Evolutionary conservation across 2,797 vertebrate species (phyloP).

Genomic region (Sebastes diploproa): DNA sequence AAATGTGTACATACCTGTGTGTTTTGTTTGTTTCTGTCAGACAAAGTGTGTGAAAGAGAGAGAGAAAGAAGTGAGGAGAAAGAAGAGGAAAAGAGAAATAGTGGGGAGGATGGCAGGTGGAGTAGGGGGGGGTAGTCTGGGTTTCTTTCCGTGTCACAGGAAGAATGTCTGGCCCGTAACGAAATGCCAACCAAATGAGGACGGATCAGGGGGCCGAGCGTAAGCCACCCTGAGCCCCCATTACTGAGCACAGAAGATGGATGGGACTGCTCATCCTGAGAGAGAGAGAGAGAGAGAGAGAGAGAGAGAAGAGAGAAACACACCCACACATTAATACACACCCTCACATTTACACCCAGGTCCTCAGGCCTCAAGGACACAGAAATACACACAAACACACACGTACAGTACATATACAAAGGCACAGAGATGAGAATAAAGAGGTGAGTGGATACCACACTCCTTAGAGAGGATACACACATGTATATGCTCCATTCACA

Average conservation of each 20-base stretch:
- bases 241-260: slow-evolving; percentile 80
- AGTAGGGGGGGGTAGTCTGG: slow-evolving; percentile 22
- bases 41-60: slow-evolving; percentile 2
- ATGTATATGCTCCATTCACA: not conserved
- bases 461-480: slow-evolving; percentile 7
- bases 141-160: slow-evolving; percentile 60
- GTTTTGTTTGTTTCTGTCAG: slow-evolving; percentile 37
- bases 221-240: slow-evolving; percentile 79
- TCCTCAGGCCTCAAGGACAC: slow-evolving; percentile 56
- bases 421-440: slow-evolving; percentile 1
- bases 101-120: slow-evolving; percentile 36
- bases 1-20: slow-evolving; percentile 4
- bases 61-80: not conserved
- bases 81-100: slow-evolving; percentile 28
- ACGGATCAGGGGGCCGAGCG: slow-evolving; percentile 79
- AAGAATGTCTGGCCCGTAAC: slow-evolving; percentile 73
- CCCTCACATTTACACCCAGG: slow-evolving; percentile 22
- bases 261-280: slow-evolving; percentile 74
- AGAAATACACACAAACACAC: slow-evolving; percentile 24
- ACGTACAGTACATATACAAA: slow-evolving; percentile 8
- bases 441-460: slow-evolving; percentile 9
- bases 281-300: slow-evolving; percentile 13
- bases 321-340: slow-evolving; percentile 46
- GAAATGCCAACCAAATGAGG: slow-evolving; percentile 86
- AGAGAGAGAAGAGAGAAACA: slow-evolving; percentile 19